A percentile compares a stretch with the other conserved stretches of the same genome.
These are phyloP conservation scores for Columbina picui DNA, from an alignment of 2,113 vertebrate genomes.

Conservation along the genomic window DNA sequence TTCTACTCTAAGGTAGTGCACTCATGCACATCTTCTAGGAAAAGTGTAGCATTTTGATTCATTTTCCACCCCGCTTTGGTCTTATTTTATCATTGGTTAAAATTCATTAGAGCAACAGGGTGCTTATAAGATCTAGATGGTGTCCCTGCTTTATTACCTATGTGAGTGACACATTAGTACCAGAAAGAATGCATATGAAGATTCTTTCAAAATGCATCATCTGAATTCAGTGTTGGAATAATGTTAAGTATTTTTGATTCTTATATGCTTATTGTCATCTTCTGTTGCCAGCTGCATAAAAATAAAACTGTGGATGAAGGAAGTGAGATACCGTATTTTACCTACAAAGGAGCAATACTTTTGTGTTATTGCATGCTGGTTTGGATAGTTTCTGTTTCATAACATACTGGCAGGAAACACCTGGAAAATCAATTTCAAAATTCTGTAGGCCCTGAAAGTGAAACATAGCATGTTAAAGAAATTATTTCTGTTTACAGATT, in stretches of 20 bases:
- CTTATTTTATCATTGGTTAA: background rate
- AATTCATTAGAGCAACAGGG: background rate
- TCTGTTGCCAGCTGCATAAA: background rate
- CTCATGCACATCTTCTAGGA: background rate
- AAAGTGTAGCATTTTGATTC: background rate
- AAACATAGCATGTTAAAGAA: background rate
- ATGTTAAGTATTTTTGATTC: background rate
- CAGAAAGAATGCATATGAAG: background rate
- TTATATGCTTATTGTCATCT: background rate
- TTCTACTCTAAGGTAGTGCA: background rate
- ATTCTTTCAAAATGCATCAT: background rate
- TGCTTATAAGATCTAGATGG: background rate
- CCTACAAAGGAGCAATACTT: background rate
- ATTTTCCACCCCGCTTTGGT: background rate
- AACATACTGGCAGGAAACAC: constrained; percentile 1
- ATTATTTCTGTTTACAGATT: background rate
- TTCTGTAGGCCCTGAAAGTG: background rate
- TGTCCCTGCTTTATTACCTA: background rate
- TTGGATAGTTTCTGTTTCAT: background rate
- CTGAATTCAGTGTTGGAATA: background rate
- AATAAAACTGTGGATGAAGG: background rate
- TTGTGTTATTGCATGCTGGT: background rate
- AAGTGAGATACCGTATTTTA: background rate
- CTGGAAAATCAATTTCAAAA: background rate
- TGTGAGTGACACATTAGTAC: background rate